Base-by-base conservation (phyloP, 1,140 invertebrate species). In the Arctopsyche grandis region DNA sequence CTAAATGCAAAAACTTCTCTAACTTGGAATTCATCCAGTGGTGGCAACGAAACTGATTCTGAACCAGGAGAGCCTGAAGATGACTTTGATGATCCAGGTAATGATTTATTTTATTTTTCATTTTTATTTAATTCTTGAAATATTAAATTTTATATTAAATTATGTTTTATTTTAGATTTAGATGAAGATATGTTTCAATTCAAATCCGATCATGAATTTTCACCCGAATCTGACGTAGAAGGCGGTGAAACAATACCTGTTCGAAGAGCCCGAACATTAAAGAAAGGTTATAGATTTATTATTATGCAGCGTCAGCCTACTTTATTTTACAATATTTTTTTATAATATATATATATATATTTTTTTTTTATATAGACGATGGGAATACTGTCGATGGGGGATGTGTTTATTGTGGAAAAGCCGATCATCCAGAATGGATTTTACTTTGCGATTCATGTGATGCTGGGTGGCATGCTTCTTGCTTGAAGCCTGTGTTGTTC, bases 361-460 rank as follows among this genome's bases (percentile, higher is more conserved):
- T 5, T 87, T 5, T 16, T 9, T 85, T 88, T 0, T 86, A 87
- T 79, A 87, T 87, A 80, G 86, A 86, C 0, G 86, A 87, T 81
- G 87, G 87, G 80, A 86, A 86, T 0, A 88, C 89, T n/a, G 75
- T 81, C 21, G 92, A 93, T 46, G 93, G 95, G 46, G 90, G 94
- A 5, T 99, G 97, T 88, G 90, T 93, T 82, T 95, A 95, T 83
- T 99, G 97, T 87, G 91, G 91, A 0, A 95, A 96, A 86, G 92
- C 91, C 10, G 95, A 98, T 85, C 96, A 98, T 88, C 97, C 97
- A 0, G 97, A 98, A 85, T 98, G 96, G 96, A 98, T 99, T 83
- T 87, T 99, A 73, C 87, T 99, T 0, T 99, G 98, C 86, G 98
- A 99, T 88, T 91, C 91, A 60, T 99, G 98, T 88, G 96, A 99